Evolutionary conservation across 1,140 invertebrate species (phyloP).

Genomic region (Sitodiplosis mosellana): DNA sequence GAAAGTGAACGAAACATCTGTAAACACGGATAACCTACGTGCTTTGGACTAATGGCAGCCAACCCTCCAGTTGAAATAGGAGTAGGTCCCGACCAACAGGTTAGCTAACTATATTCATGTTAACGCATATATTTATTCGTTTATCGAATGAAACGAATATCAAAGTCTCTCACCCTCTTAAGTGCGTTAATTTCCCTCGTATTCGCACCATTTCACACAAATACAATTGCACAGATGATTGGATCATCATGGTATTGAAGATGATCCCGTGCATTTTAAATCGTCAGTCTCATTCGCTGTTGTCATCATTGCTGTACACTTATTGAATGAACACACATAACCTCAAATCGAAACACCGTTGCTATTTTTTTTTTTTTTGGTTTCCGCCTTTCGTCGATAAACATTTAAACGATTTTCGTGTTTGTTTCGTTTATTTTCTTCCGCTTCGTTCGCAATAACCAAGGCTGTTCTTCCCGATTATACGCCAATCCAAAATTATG

Average conservation of each 20-base stretch:
- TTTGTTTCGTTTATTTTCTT: no score
- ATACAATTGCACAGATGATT: conserved; percentile 6
- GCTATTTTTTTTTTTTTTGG: no score
- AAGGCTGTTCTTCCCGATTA: conserved; percentile 29
- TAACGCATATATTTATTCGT: conserved; percentile 14
- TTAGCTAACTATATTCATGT: conserved; percentile 35
- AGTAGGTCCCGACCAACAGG: conserved; percentile 87
- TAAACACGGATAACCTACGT: no score
- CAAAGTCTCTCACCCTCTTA: neutral
- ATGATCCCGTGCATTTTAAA: conserved; percentile 5
- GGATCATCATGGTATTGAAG: conserved; percentile 4
- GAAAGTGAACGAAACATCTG: no score
- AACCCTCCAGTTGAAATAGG: conserved; percentile 85
- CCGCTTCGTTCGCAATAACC: no score
- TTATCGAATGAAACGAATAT: no score
- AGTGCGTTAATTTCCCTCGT: neutral
- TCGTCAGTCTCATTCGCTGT: neutral
- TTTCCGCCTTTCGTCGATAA: no score
- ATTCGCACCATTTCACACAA: neutral
- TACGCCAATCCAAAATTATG: conserved; percentile 27
- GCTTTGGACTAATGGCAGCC: conserved; percentile 27
- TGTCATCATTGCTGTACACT: neutral
- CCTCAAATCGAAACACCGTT: no score
- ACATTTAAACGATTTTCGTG: no score
- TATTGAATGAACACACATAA: no score